Percentiles rank a stretch among this genome's conserved stretches.
phyloP scores from a whole-genome alignment of 2,797 vertebrate species.

The Fratercula arctica region DNA sequence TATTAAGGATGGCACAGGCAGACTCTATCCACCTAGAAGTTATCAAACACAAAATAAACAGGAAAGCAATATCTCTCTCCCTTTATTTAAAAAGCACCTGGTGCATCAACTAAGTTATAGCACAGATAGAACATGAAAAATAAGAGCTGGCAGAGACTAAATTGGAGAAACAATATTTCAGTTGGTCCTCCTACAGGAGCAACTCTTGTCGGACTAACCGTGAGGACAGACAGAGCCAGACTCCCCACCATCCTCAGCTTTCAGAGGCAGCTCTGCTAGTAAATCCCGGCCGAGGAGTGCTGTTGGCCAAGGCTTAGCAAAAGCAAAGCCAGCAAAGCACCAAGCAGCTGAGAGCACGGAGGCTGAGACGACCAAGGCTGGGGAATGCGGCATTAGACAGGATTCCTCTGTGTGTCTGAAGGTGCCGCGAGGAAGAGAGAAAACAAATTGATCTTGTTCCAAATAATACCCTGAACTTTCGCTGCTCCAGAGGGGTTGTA shows the following conservation, averaged over 20 bases:
- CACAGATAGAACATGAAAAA: constrained; percentile 38
- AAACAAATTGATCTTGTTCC: background rate
- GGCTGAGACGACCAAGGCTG: background rate
- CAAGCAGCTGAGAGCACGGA: background rate
- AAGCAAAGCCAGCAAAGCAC: background rate
- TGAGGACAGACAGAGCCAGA: background rate
- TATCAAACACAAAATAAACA: constrained; percentile 31
- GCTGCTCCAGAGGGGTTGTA: background rate
- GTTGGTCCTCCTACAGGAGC: background rate
- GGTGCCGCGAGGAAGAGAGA: accelerated
- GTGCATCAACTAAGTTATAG: constrained; percentile 33
- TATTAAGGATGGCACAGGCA: background rate
- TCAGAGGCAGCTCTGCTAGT: background rate
- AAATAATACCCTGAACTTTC: background rate
- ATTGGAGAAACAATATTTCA: constrained; percentile 41
- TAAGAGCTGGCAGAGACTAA: constrained; percentile 26
- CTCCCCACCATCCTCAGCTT: background rate
- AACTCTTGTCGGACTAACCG: background rate
- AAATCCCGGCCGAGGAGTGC: background rate
- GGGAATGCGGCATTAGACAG: background rate
- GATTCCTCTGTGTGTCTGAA: background rate
- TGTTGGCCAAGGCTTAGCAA: background rate
- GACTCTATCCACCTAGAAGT: background rate
- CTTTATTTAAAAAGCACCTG: constrained; percentile 52
- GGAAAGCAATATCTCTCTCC: background rate